Conservation (phyloP, 2,797 vertebrate genomes). For the Varecia variegata region DNA sequence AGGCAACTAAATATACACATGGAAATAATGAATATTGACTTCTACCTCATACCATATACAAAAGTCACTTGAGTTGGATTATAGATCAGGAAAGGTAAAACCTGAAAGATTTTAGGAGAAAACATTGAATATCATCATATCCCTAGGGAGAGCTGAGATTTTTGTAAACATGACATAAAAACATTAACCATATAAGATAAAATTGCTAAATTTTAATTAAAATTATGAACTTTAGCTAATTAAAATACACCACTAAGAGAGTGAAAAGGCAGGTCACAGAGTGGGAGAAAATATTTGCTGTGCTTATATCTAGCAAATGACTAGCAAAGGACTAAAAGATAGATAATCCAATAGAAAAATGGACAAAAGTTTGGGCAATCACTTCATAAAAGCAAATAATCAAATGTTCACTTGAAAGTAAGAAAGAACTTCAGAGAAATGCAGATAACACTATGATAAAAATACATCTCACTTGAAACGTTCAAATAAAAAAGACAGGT, state of each 20-base stretch:
- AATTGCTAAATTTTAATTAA: conserved; percentile 6
- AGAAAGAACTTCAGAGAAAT: neutral
- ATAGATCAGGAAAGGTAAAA: neutral
- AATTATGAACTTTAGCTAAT: neutral
- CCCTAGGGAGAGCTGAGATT: neutral
- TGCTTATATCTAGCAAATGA: neutral
- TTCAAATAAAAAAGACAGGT: neutral
- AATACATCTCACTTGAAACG: neutral
- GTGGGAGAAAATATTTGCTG: neutral
- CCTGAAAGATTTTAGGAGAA: neutral
- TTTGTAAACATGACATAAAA: conserved; percentile 6
- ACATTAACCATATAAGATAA: neutral
- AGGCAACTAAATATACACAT: neutral
- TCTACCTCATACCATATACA: neutral
- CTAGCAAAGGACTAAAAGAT: neutral
- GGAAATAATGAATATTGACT: neutral
- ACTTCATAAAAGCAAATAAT: conserved; percentile 5
- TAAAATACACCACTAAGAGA: neutral
- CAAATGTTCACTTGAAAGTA: neutral
- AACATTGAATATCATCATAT: neutral
- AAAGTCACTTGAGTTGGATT: neutral
- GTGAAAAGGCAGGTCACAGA: neutral
- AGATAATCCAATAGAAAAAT: neutral
- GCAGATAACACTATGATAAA: neutral
- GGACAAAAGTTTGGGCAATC: neutral